A percentile compares a stretch with the other conserved stretches of the same genome.
These are phyloP conservation scores for Melanotaenia duboulayi DNA, from an alignment of 2,113 vertebrate genomes.

Conservation along the genomic window DNA sequence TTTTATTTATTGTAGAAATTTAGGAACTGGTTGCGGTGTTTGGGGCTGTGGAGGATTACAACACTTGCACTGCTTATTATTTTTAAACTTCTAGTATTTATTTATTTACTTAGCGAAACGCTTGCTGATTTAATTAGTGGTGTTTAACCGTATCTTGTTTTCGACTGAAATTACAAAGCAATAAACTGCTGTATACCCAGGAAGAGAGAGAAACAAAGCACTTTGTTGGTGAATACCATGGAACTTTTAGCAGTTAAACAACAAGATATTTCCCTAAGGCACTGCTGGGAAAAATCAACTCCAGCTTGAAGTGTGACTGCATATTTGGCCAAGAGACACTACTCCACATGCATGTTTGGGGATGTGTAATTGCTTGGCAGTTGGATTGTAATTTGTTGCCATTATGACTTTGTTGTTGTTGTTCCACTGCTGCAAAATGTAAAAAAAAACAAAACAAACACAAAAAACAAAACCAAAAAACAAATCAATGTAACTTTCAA, in stretches of 20 bases:
- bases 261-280: background rate
- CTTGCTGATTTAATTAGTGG: no score
- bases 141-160: no score
- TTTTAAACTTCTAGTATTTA: no score
- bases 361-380: background rate
- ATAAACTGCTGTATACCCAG: background rate
- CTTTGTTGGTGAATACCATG: background rate
- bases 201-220: background rate
- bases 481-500: background rate
- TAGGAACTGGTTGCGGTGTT: no score
- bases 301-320: background rate
- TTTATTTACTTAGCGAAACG: no score
- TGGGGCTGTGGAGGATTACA: no score
- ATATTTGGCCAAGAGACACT: background rate
- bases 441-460: no score
- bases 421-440: background rate
- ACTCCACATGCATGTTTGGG: background rate
- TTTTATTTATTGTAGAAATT: no score
- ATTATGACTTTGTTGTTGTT: background rate
- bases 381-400: background rate
- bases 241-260: background rate
- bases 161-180: no score
- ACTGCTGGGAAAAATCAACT: background rate
- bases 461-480: background rate
- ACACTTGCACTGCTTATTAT: no score